These are phyloP conservation scores for Stegophylla sp. DNA, from an alignment of 2,888 invertebrate genomes.

Conservation along the genomic window DNA sequence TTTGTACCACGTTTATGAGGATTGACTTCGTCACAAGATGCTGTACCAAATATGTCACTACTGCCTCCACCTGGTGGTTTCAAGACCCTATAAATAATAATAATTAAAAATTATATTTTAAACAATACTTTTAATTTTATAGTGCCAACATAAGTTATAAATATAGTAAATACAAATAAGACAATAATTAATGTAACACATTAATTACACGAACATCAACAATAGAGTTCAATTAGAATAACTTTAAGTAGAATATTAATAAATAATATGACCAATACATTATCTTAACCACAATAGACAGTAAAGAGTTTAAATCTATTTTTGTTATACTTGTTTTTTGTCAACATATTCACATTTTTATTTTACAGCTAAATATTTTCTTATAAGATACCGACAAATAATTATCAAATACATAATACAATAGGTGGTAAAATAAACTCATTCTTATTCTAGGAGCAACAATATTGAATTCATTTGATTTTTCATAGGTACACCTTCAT, in stretches of 20 bases:
- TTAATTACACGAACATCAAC: too few species aligned
- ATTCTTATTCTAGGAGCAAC: too few species aligned
- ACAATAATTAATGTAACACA: too few species aligned
- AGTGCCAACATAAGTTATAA: too few species aligned
- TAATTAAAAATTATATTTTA: background rate
- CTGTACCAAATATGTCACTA: conserved; percentile 68
- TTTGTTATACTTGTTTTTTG: background rate
- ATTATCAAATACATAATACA: background rate
- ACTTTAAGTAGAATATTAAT: conserved; percentile 61
- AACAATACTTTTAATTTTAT: background rate
- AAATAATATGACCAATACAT: conserved; percentile 62
- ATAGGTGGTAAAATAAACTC: background rate
- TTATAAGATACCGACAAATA: background rate
- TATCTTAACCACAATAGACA: too few species aligned
- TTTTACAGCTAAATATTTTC: background rate
- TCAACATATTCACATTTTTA: background rate
- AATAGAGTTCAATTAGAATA: too few species aligned
- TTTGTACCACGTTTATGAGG: conserved; percentile 56
- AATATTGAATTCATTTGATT: background rate
- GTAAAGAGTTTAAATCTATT: too few species aligned
- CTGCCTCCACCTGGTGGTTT: conserved; percentile 64
- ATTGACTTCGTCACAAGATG: conserved; percentile 40
- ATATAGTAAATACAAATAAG: background rate
- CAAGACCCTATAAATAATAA: conserved; percentile 64
- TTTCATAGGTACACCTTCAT: background rate